These are phyloP conservation scores for Neelides sp. DNA, from an alignment of 1,140 invertebrate genomes.

Conservation along the genomic window DNA sequence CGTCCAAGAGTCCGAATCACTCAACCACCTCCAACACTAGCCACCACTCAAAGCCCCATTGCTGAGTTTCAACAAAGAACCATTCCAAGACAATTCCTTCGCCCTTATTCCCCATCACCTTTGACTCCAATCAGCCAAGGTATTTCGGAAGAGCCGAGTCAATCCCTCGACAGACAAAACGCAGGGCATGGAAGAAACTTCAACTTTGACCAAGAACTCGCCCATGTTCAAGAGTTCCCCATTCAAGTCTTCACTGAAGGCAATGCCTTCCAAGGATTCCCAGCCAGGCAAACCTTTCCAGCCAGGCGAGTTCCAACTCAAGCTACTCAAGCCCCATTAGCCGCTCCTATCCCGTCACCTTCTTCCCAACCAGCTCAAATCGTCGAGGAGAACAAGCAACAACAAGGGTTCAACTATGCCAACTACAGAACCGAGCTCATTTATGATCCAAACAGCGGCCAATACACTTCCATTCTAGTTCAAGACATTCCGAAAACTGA, in stretches of 20 bases:
- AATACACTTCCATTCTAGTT: conserved; percentile 65
- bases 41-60: conserved; percentile 4
- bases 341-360: no score
- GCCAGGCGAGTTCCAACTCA: neutral
- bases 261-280: neutral
- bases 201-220: neutral
- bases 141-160: neutral
- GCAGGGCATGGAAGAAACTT: neutral
- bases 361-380: conserved; percentile 1
- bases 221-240: neutral
- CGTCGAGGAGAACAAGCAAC: conserved; percentile 9
- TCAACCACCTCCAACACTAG: conserved; percentile 14
- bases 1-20: conserved; percentile 25
- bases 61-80: conserved; percentile 2
- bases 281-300: neutral
- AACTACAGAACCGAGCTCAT: conserved; percentile 59
- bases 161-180: neutral
- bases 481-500: conserved; percentile 57
- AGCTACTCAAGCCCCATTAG: conserved; percentile 5
- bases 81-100: no score
- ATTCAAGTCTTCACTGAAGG: conserved; percentile 8
- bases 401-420: conserved; percentile 39
- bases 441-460: conserved; percentile 59
- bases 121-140: no score
- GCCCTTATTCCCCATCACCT: no score